phyloP scores from a whole-genome alignment of 2,113 vertebrate species.

The Phalacrocorax pelagicus region DNA sequence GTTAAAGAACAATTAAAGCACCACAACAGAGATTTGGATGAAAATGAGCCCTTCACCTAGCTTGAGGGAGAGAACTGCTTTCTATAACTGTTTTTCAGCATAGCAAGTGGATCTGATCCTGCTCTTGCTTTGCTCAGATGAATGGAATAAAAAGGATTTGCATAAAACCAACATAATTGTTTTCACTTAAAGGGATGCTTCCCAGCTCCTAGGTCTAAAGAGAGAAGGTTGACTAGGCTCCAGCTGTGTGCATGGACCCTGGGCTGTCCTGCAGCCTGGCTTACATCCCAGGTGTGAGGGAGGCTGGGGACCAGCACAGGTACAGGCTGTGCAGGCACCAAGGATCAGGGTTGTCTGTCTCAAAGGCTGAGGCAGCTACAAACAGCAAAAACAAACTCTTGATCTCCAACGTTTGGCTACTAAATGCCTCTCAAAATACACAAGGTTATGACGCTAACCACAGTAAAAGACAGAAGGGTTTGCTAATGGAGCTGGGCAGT shows the following conservation, averaged over 20 bases:
- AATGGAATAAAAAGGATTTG: neutral
- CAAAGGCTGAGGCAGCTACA: neutral
- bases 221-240: neutral
- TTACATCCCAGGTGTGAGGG: neutral
- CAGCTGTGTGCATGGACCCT: fast-evolving
- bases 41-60: neutral
- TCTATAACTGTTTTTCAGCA: neutral
- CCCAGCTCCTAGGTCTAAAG: neutral
- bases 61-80: neutral
- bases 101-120: neutral
- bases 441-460: neutral
- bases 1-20: neutral
- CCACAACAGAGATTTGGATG: neutral
- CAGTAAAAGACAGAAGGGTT: neutral
- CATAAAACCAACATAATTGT: neutral
- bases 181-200: neutral
- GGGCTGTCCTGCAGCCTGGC: neutral
- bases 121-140: neutral
- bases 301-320: neutral
- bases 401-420: neutral
- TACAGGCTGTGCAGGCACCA: neutral
- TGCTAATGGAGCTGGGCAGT: neutral
- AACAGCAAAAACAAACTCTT: neutral
- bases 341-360: neutral
- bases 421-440: neutral